Evolutionary conservation across 92 coral and sea anemone species (phyloP), one percentile per base, ranked within the genome.

Genomic region (Nematostella vectensis): DNA sequence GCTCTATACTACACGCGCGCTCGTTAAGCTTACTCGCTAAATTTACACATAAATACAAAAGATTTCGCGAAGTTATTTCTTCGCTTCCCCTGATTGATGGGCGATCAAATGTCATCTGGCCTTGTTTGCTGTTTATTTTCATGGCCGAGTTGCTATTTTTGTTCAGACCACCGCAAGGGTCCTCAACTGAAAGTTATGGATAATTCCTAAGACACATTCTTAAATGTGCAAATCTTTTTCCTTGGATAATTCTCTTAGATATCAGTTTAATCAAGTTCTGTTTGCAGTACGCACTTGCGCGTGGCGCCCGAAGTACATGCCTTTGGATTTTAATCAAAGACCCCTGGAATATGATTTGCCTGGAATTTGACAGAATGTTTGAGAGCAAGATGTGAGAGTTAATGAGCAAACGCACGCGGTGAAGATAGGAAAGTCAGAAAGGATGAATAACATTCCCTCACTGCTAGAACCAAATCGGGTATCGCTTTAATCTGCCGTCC

Each of bases 91-190:
- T 43, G 63, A 55, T 61, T 3, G 67, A 61, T 61, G 24, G 30
- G 31, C 22, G 19, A 66, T 66, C 63, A 24, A 10, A 69, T 79
- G 69, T 50, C 76, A 59, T 61, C 31, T 11, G 62, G 53, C 56
- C 31, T 11, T 79, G 80, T 73, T 59, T 68, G 62, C 48, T 78
- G 85, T 78, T 72, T 73, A 79, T 74, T 73, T 69, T 72, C 48
- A 54, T 68, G 57, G 49, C 62, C 61, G 58, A 33, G 57, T n/a
- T 59, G 47, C 80, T 84, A 84, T 65, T 63, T 70, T 64, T 78
- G 74, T 11, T 17, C 9, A 22, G 51, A 45, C 51, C 51, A 45
- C 51, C 51, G 23, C 51, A 10, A 10, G 51, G 51, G 6, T 33
- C 15, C 15, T 6, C n/a, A n/a, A n/a, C n/a, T n/a, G n/a, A n/a